phyloP scores from a whole-genome alignment of 2,113 vertebrate genomes.

The Lepidothrix coronata region DNA sequence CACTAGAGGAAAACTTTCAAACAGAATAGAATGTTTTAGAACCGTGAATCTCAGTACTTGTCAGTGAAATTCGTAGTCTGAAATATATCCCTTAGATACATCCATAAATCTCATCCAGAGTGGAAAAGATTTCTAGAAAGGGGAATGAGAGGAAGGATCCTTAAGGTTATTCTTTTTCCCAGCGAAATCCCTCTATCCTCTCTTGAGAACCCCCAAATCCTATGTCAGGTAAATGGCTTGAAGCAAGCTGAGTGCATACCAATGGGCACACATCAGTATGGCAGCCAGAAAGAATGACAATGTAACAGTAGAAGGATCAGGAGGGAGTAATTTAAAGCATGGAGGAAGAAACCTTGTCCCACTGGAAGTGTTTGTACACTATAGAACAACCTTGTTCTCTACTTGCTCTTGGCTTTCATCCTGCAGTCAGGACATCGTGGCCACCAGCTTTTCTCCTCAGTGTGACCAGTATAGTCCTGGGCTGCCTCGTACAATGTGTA shows the following conservation, averaged over 20 bases:
- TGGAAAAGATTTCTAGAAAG: neutral
- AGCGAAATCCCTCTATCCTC: neutral
- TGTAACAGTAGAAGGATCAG: neutral
- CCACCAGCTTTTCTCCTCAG: neutral
- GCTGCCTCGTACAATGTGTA: accelerated
- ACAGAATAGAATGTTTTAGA: neutral
- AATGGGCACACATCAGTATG: accelerated
- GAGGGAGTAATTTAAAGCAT: neutral
- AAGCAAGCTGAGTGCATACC: neutral
- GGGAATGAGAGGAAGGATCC: neutral
- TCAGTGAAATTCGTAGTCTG: neutral
- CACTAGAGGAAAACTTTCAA: neutral
- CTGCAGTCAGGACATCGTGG: accelerated
- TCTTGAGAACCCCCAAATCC: neutral
- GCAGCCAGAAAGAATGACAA: neutral
- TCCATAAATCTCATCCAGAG: neutral
- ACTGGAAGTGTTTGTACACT: accelerated
- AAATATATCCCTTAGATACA: neutral
- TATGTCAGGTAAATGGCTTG: neutral
- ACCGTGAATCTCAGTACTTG: neutral
- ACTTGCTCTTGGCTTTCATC: accelerated
- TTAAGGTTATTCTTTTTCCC: neutral
- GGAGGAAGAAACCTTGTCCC: neutral
- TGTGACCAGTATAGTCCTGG: accelerated
- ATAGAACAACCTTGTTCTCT: neutral